Evolutionary conservation across 2,797 vertebrate species (phyloP).

Genomic region (Odontamblyopus rebecca): DNA sequence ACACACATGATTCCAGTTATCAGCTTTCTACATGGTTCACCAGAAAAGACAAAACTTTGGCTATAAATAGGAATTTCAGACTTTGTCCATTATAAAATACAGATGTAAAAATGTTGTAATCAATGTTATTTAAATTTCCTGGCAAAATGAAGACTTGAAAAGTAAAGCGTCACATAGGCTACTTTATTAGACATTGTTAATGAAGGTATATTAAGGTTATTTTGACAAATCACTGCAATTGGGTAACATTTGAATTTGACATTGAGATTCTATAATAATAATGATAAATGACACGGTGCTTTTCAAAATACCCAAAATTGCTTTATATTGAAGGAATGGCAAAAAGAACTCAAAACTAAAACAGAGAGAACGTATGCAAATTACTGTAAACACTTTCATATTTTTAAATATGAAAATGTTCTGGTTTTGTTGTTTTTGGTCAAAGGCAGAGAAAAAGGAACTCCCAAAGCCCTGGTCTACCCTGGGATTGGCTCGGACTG

Average conservation of each 20-base stretch:
- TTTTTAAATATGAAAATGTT: not conserved
- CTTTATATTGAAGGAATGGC: not conserved
- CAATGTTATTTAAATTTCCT: not conserved
- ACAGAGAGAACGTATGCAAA: not conserved
- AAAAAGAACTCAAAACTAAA: not conserved
- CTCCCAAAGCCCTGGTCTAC: conserved; percentile 79
- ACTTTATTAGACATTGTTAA: not conserved
- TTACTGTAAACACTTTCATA: not conserved
- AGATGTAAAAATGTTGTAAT: not conserved
- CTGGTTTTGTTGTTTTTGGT: conserved; percentile 6
- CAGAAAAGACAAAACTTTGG: not conserved
- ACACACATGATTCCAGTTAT: conserved; percentile 15
- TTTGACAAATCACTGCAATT: no score
- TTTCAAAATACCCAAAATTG: not conserved
- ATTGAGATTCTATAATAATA: not conserved
- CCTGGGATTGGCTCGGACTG: conserved; percentile 77
- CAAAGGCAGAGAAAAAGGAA: conserved; percentile 79
- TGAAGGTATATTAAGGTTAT: no score
- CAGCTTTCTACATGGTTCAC: conserved; percentile 2
- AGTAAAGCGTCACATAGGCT: not conserved
- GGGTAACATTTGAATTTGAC: not conserved
- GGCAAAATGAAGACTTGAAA: not conserved
- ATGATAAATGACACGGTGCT: not conserved
- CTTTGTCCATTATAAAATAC: not conserved
- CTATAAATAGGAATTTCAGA: not conserved